phyloP scores from a whole-genome alignment of 2,113 vertebrate species.

The Tenrec ecaudatus region DNA sequence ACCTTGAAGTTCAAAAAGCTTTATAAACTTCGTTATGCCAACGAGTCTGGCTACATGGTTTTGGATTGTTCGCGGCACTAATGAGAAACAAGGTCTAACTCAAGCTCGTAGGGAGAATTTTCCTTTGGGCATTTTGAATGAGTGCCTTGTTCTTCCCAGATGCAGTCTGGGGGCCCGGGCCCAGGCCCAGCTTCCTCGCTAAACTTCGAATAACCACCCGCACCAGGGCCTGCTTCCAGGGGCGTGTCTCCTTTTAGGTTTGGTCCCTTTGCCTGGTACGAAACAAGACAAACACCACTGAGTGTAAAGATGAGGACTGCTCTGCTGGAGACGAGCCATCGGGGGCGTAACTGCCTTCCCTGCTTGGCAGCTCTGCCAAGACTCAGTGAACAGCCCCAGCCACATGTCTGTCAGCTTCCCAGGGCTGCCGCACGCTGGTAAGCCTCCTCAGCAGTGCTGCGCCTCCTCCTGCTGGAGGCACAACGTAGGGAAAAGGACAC shows the following conservation, averaged over 20 bases:
- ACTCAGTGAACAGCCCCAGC: constrained; percentile 70
- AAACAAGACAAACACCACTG: not conserved
- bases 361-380: constrained; percentile 38
- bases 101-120: constrained; percentile 1
- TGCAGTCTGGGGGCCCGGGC: not conserved
- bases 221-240: constrained; percentile 56
- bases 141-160: constrained; percentile 5
- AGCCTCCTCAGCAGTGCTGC: not conserved
- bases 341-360: not conserved
- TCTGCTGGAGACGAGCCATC: constrained; percentile 29
- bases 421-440: constrained; percentile 25
- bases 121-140: not conserved
- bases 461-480: not conserved
- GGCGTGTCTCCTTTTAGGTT: constrained; percentile 64
- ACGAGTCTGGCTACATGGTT: not conserved
- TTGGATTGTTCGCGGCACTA: not conserved
- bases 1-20: not conserved
- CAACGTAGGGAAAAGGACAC: constrained; percentile 6
- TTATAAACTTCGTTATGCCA: not conserved
- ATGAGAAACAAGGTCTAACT: not conserved
- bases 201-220: constrained; percentile 54
- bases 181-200: not conserved
- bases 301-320: not conserved
- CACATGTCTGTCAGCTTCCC: constrained; percentile 31
- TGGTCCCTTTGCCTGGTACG: constrained; percentile 67